phyloP scores from a whole-genome alignment of 1,140 invertebrate genomes.

The Pissodes strobi region DNA sequence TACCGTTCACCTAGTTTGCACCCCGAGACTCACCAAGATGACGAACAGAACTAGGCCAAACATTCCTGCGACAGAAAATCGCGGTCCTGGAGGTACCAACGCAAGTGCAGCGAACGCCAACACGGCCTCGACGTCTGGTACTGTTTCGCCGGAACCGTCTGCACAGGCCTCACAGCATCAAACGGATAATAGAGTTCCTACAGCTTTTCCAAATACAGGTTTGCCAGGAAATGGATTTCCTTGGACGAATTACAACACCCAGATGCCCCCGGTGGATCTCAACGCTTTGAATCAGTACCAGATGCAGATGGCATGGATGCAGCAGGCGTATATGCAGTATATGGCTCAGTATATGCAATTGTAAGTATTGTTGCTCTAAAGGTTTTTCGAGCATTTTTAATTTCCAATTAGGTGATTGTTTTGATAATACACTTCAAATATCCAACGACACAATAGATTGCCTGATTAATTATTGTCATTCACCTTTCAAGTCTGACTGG shows the following conservation, averaged over 20 bases:
- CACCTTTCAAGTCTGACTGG: too few species aligned
- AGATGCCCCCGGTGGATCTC: slow-evolving; percentile 38
- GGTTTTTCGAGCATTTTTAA: too few species aligned
- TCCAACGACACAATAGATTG: too few species aligned
- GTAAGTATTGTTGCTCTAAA: too few species aligned
- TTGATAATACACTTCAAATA: too few species aligned
- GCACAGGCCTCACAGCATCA: neutral
- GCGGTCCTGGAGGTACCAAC: neutral
- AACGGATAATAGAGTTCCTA: slow-evolving; percentile 32
- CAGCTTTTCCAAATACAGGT: slow-evolving; percentile 21
- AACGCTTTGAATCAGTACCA: slow-evolving; percentile 46
- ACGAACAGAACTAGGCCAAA: neutral
- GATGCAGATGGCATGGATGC: slow-evolving; percentile 74
- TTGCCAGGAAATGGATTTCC: slow-evolving; percentile 33
- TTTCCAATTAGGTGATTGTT: too few species aligned
- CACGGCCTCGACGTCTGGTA: neutral
- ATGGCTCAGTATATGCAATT: slow-evolving; percentile 82
- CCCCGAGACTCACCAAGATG: slow-evolving; percentile 47
- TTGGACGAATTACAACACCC: slow-evolving; percentile 7
- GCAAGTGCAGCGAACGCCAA: neutral
- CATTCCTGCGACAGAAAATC: slow-evolving; percentile 1
- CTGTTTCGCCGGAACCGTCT: slow-evolving; percentile 9
- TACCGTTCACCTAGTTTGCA: slow-evolving; percentile 83
- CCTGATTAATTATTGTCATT: too few species aligned
- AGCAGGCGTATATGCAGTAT: slow-evolving; percentile 84